Conservation (phyloP, 2,113 vertebrate species). For the Oryzias curvinotus region DNA sequence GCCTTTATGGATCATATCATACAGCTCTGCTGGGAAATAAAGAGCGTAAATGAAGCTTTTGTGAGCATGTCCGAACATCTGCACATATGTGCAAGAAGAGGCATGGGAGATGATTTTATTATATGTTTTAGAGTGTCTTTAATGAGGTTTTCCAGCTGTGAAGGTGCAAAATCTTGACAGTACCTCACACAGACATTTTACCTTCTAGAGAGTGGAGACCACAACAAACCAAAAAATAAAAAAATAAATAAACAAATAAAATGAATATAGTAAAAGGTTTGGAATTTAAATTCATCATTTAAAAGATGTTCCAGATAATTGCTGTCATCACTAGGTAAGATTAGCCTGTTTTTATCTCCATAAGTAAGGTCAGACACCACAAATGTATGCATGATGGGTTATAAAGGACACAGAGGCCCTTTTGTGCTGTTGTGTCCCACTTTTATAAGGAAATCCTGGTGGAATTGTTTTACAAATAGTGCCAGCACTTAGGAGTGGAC, state of each 20-base stretch:
- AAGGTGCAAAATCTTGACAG: too few relatives aligned
- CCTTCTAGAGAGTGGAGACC: background rate
- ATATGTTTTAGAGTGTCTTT: constrained; percentile 8
- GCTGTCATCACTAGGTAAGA: background rate
- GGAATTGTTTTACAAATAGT: constrained; percentile 40
- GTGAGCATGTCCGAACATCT: constrained; percentile 18
- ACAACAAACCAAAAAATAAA: constrained; percentile 20
- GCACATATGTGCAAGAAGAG: constrained; percentile 9
- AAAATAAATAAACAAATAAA: constrained; percentile 4
- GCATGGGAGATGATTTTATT: constrained; percentile 10
- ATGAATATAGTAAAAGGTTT: background rate
- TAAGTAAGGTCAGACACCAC: constrained; percentile 11
- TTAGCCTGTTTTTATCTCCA: constrained; percentile 12
- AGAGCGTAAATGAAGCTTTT: constrained; percentile 28
- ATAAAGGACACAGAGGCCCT: constrained; percentile 24
- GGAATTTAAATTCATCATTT: constrained; percentile 24
- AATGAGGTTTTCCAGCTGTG: background rate
- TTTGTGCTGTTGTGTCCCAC: constrained; percentile 53
- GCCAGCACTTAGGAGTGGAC: background rate
- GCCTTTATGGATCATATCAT: constrained; percentile 35
- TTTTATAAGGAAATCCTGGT: constrained; percentile 40
- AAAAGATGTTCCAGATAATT: background rate
- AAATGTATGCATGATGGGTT: background rate
- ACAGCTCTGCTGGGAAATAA: constrained; percentile 46
- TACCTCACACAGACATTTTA: background rate